phyloP scores from a whole-genome alignment of 2,797 vertebrate species.

The Synaphobranchus kaupii region DNA sequence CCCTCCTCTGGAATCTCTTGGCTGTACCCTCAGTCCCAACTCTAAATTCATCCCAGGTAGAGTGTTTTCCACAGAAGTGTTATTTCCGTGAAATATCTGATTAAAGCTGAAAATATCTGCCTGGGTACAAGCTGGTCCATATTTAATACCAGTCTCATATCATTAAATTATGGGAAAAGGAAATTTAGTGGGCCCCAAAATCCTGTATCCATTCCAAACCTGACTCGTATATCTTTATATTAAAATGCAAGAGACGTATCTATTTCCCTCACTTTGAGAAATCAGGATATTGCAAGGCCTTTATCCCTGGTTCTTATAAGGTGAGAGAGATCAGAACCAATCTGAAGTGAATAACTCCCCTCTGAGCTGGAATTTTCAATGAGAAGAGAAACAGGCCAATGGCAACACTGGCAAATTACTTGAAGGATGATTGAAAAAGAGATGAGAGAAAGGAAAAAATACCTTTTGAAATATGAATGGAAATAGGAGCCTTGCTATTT shows the following conservation, averaged over 20 bases:
- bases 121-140: slow-evolving; percentile 4
- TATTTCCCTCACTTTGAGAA: slow-evolving; percentile 23
- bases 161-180: background rate
- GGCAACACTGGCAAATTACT: background rate
- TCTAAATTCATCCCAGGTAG: slow-evolving; percentile 15
- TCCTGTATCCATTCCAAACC: background rate
- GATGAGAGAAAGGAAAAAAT: background rate
- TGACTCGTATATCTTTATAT: background rate
- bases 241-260: background rate
- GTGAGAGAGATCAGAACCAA: slow-evolving; percentile 9
- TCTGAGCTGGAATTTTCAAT: background rate
- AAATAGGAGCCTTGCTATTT: background rate
- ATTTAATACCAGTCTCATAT: background rate
- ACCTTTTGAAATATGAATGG: background rate
- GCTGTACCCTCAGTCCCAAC: slow-evolving; percentile 18
- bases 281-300: background rate
- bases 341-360: background rate
- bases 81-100: slow-evolving; percentile 31
- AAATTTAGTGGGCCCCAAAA: slow-evolving; percentile 7
- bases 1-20: slow-evolving; percentile 17
- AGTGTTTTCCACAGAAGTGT: slow-evolving; percentile 27
- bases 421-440: background rate
- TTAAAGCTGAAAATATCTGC: slow-evolving; percentile 31
- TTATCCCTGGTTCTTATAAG: background rate
- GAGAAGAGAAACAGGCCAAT: background rate